These are phyloP conservation scores for Julus scanicus DNA, from an alignment of 2,888 invertebrate genomes.

Conservation along the genomic window DNA sequence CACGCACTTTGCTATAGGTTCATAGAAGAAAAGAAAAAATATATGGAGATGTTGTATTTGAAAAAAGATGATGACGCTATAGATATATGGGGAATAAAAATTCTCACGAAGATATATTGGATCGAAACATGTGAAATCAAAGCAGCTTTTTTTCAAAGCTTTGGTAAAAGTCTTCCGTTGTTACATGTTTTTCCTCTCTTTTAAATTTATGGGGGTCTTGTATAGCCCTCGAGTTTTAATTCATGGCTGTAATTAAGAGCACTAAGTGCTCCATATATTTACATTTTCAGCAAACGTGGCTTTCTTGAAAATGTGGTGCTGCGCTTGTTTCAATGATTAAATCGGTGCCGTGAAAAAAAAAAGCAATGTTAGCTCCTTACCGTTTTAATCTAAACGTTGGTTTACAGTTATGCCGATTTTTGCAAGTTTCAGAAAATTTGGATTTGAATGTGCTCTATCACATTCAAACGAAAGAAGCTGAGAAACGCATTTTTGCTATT, in stretches of 20 bases:
- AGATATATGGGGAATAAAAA: not conserved
- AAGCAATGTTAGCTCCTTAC: not conserved
- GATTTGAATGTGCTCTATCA: not conserved
- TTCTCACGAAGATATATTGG: not conserved
- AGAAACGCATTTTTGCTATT: not conserved
- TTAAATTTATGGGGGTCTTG: slow-evolving; percentile 17
- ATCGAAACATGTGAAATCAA: not conserved
- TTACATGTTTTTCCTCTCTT: not conserved
- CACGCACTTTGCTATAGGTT: slow-evolving; percentile 6
- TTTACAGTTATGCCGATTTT: not conserved
- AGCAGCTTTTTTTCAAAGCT: not conserved
- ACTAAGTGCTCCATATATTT: slow-evolving; percentile 41
- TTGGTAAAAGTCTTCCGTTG: not conserved
- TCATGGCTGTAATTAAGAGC: slow-evolving; percentile 31
- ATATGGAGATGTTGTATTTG: not conserved
- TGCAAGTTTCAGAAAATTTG: not conserved
- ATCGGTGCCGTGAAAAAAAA: not conserved
- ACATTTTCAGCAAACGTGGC: slow-evolving; percentile 24
- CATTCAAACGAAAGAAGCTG: not conserved
- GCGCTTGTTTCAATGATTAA: slow-evolving; percentile 29
- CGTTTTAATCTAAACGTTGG: not conserved
- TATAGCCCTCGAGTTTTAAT: slow-evolving; percentile 11
- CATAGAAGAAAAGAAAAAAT: not conserved
- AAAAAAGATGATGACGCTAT: not conserved
- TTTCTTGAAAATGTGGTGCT: slow-evolving; percentile 25